These are phyloP conservation scores for Liasis olivaceus DNA, from an alignment of 2,797 vertebrate genomes.

Conservation along the genomic window DNA sequence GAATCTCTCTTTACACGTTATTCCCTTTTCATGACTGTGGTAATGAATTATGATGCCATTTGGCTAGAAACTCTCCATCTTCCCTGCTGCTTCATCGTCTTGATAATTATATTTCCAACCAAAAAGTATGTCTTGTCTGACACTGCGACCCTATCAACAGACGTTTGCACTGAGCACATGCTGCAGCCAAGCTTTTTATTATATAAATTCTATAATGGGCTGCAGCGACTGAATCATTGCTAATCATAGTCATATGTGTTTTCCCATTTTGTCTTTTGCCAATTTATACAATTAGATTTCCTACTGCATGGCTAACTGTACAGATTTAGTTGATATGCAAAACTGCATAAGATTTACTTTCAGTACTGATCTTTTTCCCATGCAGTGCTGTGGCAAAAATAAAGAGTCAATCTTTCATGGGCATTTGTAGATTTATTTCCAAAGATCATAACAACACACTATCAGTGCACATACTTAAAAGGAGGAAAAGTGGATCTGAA, in stretches of 20 bases:
- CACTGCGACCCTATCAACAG: not conserved
- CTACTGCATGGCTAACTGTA: not conserved
- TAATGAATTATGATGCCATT: slow-evolving; percentile 24
- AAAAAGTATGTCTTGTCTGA: slow-evolving; percentile 9
- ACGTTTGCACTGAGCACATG: not conserved
- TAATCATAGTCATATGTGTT: not conserved
- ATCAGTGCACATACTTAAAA: not conserved
- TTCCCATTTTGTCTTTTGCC: not conserved
- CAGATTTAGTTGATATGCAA: not conserved
- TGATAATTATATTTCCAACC: slow-evolving; percentile 1
- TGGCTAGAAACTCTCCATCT: slow-evolving; percentile 2
- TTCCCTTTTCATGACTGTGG: not conserved
- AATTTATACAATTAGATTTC: not conserved
- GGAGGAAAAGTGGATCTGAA: not conserved
- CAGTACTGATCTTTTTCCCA: not conserved
- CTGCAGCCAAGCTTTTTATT: not conserved
- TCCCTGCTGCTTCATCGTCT: slow-evolving; percentile 6
- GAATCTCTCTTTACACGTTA: not conserved
- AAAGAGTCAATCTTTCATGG: not conserved
- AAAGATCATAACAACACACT: not conserved
- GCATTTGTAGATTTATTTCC: not conserved
- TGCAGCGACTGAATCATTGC: not conserved
- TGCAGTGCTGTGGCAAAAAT: not conserved
- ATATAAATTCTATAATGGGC: not conserved
- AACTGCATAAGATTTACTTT: not conserved